Conservation (phyloP, 2,888 invertebrate genomes). For the Eledona agricola region DNA sequence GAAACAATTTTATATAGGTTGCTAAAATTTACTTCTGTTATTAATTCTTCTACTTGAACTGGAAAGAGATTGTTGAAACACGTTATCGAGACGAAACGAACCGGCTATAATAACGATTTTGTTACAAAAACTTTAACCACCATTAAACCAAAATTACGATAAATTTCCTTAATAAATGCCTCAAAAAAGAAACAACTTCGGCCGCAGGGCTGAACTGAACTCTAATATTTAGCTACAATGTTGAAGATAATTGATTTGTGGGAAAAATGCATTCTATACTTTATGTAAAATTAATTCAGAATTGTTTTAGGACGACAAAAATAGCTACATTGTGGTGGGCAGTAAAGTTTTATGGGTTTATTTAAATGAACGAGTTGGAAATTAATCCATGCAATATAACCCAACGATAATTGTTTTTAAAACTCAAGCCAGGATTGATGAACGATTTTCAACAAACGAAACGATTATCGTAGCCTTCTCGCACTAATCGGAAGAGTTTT, state of each 20-base stretch:
- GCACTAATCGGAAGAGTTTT: background rate
- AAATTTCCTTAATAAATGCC: conserved; percentile 32
- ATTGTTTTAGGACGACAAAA: conserved; percentile 31
- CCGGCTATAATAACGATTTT: too few species aligned
- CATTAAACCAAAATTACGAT: background rate
- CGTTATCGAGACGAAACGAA: too few species aligned
- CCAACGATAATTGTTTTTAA: conserved; percentile 34
- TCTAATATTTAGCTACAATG: conserved; percentile 19
- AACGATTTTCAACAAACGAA: conserved; percentile 1
- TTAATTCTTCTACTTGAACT: too few species aligned
- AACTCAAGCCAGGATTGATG: conserved; percentile 16
- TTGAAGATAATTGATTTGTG: conserved; percentile 30
- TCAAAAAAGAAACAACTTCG: conserved; percentile 41
- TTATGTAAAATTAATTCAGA: conserved; percentile 33
- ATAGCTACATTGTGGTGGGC: conserved; percentile 37
- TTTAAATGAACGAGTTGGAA: conserved; percentile 38
- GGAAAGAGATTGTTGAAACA: too few species aligned
- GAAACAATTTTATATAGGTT: too few species aligned
- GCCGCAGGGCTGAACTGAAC: conserved; percentile 8
- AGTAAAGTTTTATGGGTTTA: conserved; percentile 39
- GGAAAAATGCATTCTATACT: conserved; percentile 20
- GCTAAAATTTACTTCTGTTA: too few species aligned
- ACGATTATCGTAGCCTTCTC: conserved; percentile 1
- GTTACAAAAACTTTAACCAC: too few species aligned
- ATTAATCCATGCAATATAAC: conserved; percentile 32